phyloP scores from a whole-genome alignment of 2,888 invertebrate genomes.

The Abscondita cerata region DNA sequence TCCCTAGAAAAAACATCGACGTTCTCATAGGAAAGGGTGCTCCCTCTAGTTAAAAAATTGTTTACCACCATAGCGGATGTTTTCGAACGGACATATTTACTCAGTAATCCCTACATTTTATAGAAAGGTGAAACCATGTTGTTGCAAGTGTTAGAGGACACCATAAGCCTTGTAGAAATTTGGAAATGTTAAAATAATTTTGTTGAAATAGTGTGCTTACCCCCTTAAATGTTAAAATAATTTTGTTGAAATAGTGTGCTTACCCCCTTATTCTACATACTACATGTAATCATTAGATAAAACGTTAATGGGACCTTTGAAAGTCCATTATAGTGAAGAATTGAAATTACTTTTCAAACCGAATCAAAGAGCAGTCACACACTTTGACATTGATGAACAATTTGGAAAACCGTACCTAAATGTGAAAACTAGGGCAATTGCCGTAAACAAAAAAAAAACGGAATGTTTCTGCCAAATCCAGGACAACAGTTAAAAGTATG shows the following conservation, averaged over 20 bases:
- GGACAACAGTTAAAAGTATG: too few species aligned
- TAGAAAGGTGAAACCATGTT: constrained; percentile 14
- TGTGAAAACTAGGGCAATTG: constrained; percentile 28
- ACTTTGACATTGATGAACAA: constrained; percentile 32
- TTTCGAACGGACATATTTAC: constrained; percentile 32
- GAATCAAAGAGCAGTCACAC: constrained; percentile 22
- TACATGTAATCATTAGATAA: constrained; percentile 32
- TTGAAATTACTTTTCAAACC: constrained; percentile 21
- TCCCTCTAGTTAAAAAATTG: constrained; percentile 41
- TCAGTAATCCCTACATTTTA: constrained; percentile 32
- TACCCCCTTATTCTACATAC: constrained; percentile 12
- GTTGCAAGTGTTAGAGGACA: constrained; percentile 34
- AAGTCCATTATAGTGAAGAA: constrained; percentile 17
- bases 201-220: too few species aligned
- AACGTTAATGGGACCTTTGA: constrained; percentile 27
- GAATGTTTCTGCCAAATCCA: constrained; percentile 4
- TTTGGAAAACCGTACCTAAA: constrained; percentile 35
- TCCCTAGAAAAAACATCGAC: constrained; percentile 48
- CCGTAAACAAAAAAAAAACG: constrained; percentile 8
- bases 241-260: constrained; percentile 3
- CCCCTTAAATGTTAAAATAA: constrained; percentile 24
- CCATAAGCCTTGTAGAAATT: constrained; percentile 28
- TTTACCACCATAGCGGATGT: constrained; percentile 35
- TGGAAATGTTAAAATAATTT: constrained; percentile 14
- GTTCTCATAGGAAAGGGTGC: constrained; percentile 43